Conservation (phyloP, 2,888 invertebrate species). For the Taphrorychus bicolor region DNA sequence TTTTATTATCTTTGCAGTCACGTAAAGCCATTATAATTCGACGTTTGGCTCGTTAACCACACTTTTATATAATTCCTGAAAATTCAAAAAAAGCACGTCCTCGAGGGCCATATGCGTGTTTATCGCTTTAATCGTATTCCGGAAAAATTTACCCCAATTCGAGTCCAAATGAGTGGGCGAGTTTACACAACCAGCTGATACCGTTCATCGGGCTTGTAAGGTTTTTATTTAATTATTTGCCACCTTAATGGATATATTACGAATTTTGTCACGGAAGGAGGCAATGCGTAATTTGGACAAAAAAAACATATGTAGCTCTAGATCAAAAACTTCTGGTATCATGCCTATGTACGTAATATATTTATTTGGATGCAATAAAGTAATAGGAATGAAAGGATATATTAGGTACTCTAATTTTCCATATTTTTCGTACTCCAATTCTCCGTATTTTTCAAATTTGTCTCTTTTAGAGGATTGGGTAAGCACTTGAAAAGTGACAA, state of each 20-base stretch:
- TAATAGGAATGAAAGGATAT: too few species aligned
- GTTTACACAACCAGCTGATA: conserved; percentile 27
- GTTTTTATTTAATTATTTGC: conserved; percentile 19
- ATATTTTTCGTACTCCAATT: too few species aligned
- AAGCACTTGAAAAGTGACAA: too few species aligned
- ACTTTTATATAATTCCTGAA: conserved; percentile 11
- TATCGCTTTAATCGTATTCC: conserved; percentile 17
- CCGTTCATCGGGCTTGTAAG: conserved; percentile 19
- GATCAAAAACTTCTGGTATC: too few species aligned
- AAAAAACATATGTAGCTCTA: too few species aligned
- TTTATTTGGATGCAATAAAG: too few species aligned
- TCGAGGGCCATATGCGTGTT: conserved; percentile 18
- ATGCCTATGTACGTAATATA: too few species aligned
- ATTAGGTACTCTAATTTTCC: too few species aligned
- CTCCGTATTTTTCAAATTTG: too few species aligned
- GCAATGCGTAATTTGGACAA: neutral
- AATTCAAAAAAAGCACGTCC: conserved; percentile 18
- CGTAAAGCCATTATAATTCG: conserved; percentile 9
- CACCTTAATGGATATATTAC: conserved; percentile 2
- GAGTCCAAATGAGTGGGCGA: conserved; percentile 13
- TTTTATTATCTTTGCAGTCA: conserved; percentile 2
- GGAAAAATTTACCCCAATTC: conserved; percentile 9
- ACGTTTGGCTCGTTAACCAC: neutral
- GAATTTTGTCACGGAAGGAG: conserved; percentile 12
- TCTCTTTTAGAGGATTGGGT: too few species aligned